phyloP scores from a whole-genome alignment of 2,888 invertebrate genomes.

The Eulithis prunata region DNA sequence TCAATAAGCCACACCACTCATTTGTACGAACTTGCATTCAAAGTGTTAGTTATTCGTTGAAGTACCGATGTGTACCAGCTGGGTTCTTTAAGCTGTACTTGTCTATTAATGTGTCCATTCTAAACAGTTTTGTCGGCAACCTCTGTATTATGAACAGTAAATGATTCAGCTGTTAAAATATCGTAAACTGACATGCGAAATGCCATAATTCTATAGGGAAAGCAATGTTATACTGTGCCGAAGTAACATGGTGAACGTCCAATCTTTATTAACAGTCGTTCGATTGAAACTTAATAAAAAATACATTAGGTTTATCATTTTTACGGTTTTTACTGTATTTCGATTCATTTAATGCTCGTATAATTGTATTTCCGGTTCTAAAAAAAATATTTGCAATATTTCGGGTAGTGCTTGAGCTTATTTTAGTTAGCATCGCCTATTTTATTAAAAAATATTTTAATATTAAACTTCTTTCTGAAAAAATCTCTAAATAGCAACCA shows the following conservation, averaged over 20 bases:
- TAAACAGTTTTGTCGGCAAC: slow-evolving; percentile 56
- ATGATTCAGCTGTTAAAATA: slow-evolving; percentile 53
- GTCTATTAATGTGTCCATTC: slow-evolving; percentile 63
- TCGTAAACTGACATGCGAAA: slow-evolving; percentile 60
- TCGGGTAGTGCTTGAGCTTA: no score
- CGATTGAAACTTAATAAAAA: slow-evolving; percentile 60
- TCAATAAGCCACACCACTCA: no score
- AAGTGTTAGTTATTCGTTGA: not conserved
- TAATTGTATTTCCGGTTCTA: no score
- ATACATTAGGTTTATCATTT: no score
- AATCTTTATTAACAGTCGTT: slow-evolving; percentile 29
- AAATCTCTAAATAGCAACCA: no score
- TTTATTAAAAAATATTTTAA: no score
- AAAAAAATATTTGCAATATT: no score
- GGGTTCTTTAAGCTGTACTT: slow-evolving; percentile 31
- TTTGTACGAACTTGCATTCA: not conserved
- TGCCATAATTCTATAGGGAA: slow-evolving; percentile 46
- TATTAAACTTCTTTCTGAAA: no score
- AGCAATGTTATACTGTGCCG: slow-evolving; percentile 43
- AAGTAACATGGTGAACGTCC: slow-evolving; percentile 25
- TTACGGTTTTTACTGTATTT: no score
- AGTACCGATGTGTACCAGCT: slow-evolving; percentile 10
- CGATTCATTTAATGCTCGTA: no score
- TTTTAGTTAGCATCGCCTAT: no score
- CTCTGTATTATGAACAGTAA: slow-evolving; percentile 43